Percentiles rank a stretch among this genome's conserved stretches.
These are phyloP conservation scores for Rhynchonema sp. DNA, from an alignment of 2,888 invertebrate species.

Conservation along the genomic window DNA sequence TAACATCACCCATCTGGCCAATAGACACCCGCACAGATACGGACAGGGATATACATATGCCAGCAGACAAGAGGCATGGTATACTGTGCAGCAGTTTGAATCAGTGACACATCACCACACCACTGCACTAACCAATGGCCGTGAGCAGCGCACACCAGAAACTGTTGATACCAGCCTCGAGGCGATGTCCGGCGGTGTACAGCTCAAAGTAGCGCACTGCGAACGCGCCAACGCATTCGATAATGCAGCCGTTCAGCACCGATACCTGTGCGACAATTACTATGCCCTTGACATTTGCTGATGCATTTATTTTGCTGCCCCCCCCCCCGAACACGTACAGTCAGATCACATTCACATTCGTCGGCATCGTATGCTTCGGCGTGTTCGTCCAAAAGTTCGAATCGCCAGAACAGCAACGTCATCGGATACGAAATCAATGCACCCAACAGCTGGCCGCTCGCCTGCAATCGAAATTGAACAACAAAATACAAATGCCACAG, in stretches of 20 bases:
- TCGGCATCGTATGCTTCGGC: background rate
- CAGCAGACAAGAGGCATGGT: too few species aligned
- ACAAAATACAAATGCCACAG: background rate
- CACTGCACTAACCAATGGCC: background rate
- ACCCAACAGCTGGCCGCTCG: background rate
- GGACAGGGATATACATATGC: too few species aligned
- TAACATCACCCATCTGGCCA: too few species aligned
- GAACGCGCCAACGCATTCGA: conserved; percentile 1
- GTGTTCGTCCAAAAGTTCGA: background rate
- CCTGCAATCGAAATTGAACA: background rate
- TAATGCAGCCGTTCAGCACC: background rate
- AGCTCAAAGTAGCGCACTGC: background rate
- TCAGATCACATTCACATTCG: conserved; percentile 1
- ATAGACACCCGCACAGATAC: too few species aligned
- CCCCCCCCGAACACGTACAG: background rate
- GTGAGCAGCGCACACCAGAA: background rate
- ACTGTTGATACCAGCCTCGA: background rate
- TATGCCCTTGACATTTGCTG: background rate
- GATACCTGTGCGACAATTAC: conserved; percentile 1
- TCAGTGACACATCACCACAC: background rate
- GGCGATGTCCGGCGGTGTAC: background rate
- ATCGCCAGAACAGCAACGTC: background rate
- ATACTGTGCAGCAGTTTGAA: too few species aligned
- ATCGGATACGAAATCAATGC: background rate
- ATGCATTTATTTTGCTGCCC: background rate